Evolutionary conservation across 2,888 invertebrate genomes (phyloP).

Genomic region (Ommatoiulus sabulosus): DNA sequence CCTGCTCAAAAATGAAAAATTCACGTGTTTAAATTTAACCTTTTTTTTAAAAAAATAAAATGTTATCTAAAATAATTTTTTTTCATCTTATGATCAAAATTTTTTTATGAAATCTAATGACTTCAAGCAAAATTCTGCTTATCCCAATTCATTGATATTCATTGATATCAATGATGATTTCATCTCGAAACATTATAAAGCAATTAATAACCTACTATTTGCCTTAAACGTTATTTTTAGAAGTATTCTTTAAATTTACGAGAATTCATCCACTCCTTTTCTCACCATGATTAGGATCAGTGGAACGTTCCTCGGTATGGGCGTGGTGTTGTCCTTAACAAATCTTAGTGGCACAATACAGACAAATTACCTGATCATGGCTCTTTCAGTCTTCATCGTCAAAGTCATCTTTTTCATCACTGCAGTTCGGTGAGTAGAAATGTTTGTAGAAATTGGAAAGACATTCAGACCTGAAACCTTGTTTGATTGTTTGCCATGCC

Average conservation of each 20-base stretch:
- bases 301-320: constrained; percentile 57
- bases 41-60: neutral
- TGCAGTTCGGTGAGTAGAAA: constrained; percentile 52
- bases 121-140: too few species aligned
- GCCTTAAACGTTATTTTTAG: too few species aligned
- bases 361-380: constrained; percentile 56
- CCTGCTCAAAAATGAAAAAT: too few species aligned
- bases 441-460: neutral
- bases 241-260: too few species aligned
- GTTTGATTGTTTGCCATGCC: neutral
- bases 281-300: constrained; percentile 52
- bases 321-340: constrained; percentile 55
- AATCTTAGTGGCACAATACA: constrained; percentile 52
- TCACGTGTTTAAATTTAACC: too few species aligned
- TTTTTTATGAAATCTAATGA: neutral
- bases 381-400: constrained; percentile 53
- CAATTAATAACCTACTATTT: too few species aligned
- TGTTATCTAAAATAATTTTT: neutral
- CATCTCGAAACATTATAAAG: too few species aligned
- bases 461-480: neutral
- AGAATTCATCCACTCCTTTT: neutral
- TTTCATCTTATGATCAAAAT: too few species aligned
- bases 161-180: too few species aligned
- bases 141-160: too few species aligned
- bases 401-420: constrained; percentile 56